Percentiles rank a stretch among this genome's conserved stretches.
These are phyloP conservation scores for Sciurus vulgaris DNA, from an alignment of 2,797 vertebrate genomes.

Conservation along the genomic window DNA sequence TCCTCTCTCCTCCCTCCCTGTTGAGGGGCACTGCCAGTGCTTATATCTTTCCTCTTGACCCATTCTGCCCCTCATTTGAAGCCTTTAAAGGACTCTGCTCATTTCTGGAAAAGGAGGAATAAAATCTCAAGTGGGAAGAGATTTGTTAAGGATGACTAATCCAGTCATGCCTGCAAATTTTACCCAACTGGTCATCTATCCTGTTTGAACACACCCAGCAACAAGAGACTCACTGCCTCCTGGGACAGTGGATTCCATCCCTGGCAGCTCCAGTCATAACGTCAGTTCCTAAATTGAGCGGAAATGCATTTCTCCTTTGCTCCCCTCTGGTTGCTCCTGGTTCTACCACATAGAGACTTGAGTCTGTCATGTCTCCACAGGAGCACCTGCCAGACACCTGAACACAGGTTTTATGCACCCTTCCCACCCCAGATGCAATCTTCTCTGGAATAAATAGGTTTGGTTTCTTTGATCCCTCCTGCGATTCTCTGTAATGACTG, in stretches of 20 bases:
- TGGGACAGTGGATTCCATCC: neutral
- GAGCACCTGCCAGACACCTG: neutral
- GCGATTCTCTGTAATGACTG: neutral
- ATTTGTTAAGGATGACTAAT: neutral
- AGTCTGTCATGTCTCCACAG: neutral
- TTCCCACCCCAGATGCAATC: neutral
- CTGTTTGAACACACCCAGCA: neutral
- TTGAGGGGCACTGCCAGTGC: neutral
- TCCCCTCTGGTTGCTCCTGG: neutral
- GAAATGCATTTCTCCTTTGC: neutral
- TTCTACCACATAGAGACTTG: neutral
- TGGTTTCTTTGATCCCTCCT: neutral
- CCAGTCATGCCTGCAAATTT: too few species aligned
- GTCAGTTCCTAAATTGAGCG: neutral
- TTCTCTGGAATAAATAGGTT: neutral
- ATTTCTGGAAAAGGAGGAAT: neutral
- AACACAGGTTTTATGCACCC: accelerated
- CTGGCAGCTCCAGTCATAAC: neutral
- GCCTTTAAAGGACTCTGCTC: neutral
- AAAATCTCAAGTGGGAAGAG: neutral
- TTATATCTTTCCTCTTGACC: neutral
- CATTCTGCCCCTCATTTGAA: neutral
- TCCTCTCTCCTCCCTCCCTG: neutral
- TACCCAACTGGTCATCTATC: neutral
- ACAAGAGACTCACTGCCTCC: neutral